These are phyloP conservation scores for Cassiopea andromeda DNA, from an alignment of 30 jellyfish, hydroid and myxozoan species.

Conservation along the genomic window DNA sequence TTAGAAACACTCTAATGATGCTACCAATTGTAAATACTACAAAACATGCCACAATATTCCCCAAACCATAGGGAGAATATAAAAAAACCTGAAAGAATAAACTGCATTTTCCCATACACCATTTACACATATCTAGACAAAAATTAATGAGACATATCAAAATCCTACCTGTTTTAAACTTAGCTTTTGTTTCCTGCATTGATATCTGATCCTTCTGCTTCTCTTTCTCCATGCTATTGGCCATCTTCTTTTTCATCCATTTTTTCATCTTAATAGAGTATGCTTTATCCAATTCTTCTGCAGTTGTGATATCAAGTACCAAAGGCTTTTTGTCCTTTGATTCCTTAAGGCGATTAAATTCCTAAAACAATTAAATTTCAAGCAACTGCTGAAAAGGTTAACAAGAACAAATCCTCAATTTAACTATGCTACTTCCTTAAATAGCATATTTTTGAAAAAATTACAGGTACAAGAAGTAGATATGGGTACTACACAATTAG, in stretches of 20 bases:
- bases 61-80: too few species aligned
- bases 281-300: constrained; percentile 31
- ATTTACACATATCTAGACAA: background rate
- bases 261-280: constrained; percentile 37
- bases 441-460: too few species aligned
- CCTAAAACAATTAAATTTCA: constrained; percentile 23
- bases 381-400: background rate
- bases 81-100: too few species aligned
- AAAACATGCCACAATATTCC: too few species aligned
- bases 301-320: constrained; percentile 25
- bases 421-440: too few species aligned
- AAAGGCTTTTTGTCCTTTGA: background rate
- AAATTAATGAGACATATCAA: background rate
- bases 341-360: constrained; percentile 21
- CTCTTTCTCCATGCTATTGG: constrained; percentile 6
- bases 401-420: too few species aligned
- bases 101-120: background rate
- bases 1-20: too few species aligned
- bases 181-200: constrained; percentile 34
- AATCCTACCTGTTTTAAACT: constrained; percentile 5
- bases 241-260: constrained; percentile 60
- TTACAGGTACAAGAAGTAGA: too few species aligned
- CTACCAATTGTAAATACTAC: too few species aligned
- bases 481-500: too few species aligned
- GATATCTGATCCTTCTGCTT: constrained; percentile 19